A percentile compares a stretch with the other conserved stretches of the same genome.
These are phyloP conservation scores for Hermetia illucens DNA, from an alignment of 1,140 invertebrate species.

Conservation along the genomic window DNA sequence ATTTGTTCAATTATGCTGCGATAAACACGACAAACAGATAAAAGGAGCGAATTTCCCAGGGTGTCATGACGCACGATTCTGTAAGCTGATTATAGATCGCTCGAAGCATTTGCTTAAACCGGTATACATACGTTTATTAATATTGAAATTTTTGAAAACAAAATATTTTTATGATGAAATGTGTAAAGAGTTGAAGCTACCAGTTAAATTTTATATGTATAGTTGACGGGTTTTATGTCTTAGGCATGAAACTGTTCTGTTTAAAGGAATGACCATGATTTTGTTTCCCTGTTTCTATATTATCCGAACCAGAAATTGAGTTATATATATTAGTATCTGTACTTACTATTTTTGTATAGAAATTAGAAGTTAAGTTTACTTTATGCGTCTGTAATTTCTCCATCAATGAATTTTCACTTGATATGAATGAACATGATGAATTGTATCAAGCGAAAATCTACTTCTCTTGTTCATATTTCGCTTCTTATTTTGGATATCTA, in stretches of 20 bases:
- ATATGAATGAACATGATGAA: no score
- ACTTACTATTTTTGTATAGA: neutral
- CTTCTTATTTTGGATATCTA: neutral
- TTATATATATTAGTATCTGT: neutral
- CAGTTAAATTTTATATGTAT: neutral
- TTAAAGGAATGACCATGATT: no score
- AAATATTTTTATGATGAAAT: neutral
- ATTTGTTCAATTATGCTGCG: no score
- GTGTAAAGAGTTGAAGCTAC: neutral
- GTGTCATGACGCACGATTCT: slow-evolving; percentile 85
- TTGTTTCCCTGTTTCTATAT: no score
- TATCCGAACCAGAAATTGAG: no score
- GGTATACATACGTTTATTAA: slow-evolving; percentile 43
- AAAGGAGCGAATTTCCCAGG: slow-evolving; percentile 90
- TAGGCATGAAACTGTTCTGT: no score
- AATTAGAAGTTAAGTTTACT: neutral
- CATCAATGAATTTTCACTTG: no score
- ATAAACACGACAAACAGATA: slow-evolving; percentile 61
- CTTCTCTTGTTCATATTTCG: no score
- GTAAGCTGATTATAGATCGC: slow-evolving; percentile 84
- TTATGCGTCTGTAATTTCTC: no score
- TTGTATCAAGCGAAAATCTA: no score
- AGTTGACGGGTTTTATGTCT: neutral
- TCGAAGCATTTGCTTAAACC: slow-evolving; percentile 86
- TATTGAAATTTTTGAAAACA: neutral